phyloP scores from a whole-genome alignment of 1,140 invertebrate species.

The Musca domestica region DNA sequence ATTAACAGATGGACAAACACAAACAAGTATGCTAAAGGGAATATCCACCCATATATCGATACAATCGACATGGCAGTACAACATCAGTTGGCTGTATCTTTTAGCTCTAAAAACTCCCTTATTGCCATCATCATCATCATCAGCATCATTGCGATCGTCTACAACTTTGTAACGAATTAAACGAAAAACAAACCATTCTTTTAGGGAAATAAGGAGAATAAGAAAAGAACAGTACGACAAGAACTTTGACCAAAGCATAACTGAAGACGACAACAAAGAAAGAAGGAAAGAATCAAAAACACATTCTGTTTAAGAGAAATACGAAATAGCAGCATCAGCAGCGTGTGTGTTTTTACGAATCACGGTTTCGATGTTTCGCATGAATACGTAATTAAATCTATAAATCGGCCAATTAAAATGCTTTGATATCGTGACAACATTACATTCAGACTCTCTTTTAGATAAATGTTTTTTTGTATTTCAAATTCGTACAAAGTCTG shows the following conservation, averaged over 20 bases:
- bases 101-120: neutral
- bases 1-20: neutral
- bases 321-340: neutral
- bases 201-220: neutral
- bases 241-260: no score
- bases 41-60: neutral
- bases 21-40: neutral
- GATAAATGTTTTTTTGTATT: neutral
- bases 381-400: slow-evolving; percentile 56
- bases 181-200: neutral
- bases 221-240: neutral
- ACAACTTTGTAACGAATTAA: neutral
- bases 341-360: slow-evolving; percentile 54
- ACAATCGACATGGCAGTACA: slow-evolving; percentile 14
- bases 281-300: neutral
- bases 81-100: slow-evolving; percentile 11
- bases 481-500: slow-evolving; percentile 13
- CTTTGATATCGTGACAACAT: slow-evolving; percentile 55
- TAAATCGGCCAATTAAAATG: slow-evolving; percentile 56
- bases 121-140: neutral
- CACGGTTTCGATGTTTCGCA: slow-evolving; percentile 55
- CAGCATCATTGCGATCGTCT: neutral
- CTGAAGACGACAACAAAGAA: neutral
- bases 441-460: slow-evolving; percentile 48
- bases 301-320: slow-evolving; percentile 3